Evolutionary conservation across 2,797 vertebrate species (phyloP).

Genomic region (Microhierax caerulescens): DNA sequence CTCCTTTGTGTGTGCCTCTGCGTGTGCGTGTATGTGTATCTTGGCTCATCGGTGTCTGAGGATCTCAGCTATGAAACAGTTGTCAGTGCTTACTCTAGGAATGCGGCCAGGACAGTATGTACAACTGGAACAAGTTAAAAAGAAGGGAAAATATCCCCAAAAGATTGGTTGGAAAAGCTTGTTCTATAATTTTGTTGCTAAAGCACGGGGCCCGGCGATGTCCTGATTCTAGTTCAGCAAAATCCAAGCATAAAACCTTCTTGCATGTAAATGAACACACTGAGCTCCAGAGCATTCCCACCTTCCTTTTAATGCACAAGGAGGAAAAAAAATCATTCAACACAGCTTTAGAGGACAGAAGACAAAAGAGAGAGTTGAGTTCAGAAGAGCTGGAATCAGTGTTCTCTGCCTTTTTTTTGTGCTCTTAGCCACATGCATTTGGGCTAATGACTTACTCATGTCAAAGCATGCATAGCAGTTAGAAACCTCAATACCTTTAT

Average conservation of each 20-base stretch:
- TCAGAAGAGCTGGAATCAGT: not conserved
- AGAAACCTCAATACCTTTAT: not conserved
- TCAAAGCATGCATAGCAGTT: not conserved
- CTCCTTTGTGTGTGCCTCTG: not conserved
- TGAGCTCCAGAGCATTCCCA: not conserved
- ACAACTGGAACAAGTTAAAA: conserved; percentile 28
- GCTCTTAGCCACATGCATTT: not conserved
- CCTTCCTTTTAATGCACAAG: not conserved
- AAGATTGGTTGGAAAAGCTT: not conserved
- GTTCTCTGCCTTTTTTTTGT: not conserved
- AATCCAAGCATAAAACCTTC: not conserved
- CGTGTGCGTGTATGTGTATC: not conserved
- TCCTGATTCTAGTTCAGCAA: not conserved
- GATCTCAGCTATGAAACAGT: not conserved
- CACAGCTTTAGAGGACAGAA: not conserved
- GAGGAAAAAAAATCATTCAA: not conserved
- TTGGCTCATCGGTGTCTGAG: not conserved
- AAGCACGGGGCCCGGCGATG: not conserved
- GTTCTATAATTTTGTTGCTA: not conserved
- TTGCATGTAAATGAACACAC: not conserved
- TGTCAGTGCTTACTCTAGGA: not conserved
- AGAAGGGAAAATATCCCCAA: not conserved
- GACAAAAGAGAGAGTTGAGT: not conserved
- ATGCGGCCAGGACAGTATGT: conserved; percentile 7
- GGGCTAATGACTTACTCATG: not conserved